Percentiles rank a stretch among this genome's conserved stretches.
These are phyloP conservation scores for Dicerorhinus sumatrensis DNA, from an alignment of 2,113 vertebrate species.

Conservation along the genomic window DNA sequence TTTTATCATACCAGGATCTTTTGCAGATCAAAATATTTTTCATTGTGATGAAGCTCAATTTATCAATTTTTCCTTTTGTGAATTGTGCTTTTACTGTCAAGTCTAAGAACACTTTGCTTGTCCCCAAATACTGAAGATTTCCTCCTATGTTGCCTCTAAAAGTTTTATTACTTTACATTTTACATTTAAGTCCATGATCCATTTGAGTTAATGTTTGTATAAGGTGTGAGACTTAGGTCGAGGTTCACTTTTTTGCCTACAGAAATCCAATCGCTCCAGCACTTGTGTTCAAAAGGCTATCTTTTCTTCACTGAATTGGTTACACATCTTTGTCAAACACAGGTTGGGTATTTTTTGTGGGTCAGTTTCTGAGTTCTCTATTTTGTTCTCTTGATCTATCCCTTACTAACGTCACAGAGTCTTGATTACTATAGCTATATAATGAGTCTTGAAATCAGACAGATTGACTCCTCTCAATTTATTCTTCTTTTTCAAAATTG, in stretches of 20 bases:
- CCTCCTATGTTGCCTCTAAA: neutral
- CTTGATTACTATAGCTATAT: neutral
- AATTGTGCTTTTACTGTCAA: neutral
- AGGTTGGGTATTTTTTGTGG: neutral
- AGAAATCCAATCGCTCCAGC: neutral
- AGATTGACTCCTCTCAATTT: neutral
- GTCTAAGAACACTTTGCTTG: neutral
- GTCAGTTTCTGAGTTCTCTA: neutral
- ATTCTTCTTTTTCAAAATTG: neutral
- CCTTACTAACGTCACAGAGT: neutral
- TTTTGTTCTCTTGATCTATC: neutral
- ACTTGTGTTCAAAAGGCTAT: neutral
- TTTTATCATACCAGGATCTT: neutral
- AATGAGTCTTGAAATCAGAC: neutral
- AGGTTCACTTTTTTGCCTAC: neutral
- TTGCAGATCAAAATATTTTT: slow-evolving; percentile 12
- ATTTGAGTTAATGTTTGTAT: neutral
- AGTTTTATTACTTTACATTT: neutral
- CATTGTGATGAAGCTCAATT: neutral
- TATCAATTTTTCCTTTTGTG: neutral
- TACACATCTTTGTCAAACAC: neutral
- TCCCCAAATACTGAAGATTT: slow-evolving; percentile 8
- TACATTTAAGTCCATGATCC: neutral
- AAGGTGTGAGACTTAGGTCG: neutral
- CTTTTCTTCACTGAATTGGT: neutral